Evolutionary conservation across 2,797 vertebrate genomes (phyloP), one percentile per base, ranked within the genome.

Genomic region (Sebastes vulpes): DNA sequence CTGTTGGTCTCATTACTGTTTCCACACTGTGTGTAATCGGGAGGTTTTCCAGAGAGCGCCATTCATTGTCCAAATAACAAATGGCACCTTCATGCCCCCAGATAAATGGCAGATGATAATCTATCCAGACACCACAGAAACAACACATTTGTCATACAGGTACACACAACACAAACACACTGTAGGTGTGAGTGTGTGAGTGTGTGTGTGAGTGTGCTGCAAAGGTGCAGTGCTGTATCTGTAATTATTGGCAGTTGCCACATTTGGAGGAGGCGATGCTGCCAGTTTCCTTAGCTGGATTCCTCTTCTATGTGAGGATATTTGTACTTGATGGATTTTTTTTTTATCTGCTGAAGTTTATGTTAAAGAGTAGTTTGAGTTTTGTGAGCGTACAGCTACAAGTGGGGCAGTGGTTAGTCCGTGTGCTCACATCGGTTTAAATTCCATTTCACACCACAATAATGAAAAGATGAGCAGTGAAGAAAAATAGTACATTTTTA

Each of bases 21-120:
- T 93, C 79, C 88, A 88, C 88, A 89, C 89, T 89, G 88, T 84
- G 89, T 94, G 93, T 94, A 93, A 95, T 94, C 89, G 88, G 91
- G 85, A 94, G 92, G 87, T 90, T 91, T 94, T 94, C 93, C 91
- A 90, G 88, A 89, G 88, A 91, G 89, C 81, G 68, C 87, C 89
- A 83, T 88, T 94, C 87, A 91, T 94, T 91, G 95, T 96, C 94
- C 94, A 94, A 92, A 95, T 95, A 93, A 95, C 83, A 91, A 94
- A 95, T 93, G 91, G 82, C 83, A 84, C 93, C 90, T 80, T 87
- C 89, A 91, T 93, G 92, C 82, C 91, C 94, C 75, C 77, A 87
- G 91, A 93, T 90, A 93, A 94, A 96, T 95, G 93, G 89, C 92
- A 95, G 93, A 90, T 92, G 90, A 94, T 92, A 95, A 95, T 92